These are phyloP conservation scores for Macrophya annulata DNA, from an alignment of 2,888 invertebrate species.

Conservation along the genomic window DNA sequence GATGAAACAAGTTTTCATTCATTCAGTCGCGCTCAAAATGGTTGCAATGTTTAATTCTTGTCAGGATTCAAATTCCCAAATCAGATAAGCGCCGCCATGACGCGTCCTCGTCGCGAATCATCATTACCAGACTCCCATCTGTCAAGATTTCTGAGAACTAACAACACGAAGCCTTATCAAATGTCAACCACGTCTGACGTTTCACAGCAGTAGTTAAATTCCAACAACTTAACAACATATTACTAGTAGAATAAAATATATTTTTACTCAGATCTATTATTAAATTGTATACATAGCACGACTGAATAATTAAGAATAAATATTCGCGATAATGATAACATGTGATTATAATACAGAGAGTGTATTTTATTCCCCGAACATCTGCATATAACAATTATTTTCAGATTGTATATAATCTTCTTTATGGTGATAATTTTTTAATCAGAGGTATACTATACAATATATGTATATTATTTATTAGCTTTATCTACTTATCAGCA, in stretches of 20 bases:
- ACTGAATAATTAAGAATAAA: not conserved
- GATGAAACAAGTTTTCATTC: not conserved
- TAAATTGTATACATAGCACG: not conserved
- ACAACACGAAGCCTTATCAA: slow-evolving; percentile 23
- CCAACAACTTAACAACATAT: not conserved
- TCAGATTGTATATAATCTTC: not conserved
- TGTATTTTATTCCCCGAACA: not conserved
- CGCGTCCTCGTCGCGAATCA: not conserved
- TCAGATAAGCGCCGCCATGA: not conserved
- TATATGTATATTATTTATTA: not conserved
- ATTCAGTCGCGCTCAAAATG: not conserved
- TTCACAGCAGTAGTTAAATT: not conserved
- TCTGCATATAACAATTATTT: not conserved
- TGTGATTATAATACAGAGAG: too few relatives aligned
- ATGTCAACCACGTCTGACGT: slow-evolving; percentile 19
- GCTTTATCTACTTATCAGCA: not conserved
- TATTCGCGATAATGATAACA: slow-evolving; percentile 13
- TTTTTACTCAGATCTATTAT: not conserved
- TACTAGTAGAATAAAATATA: not conserved
- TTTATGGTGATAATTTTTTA: not conserved
- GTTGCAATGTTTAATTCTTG: not conserved
- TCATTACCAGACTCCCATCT: slow-evolving; percentile 7
- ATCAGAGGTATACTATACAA: not conserved
- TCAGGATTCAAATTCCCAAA: not conserved
- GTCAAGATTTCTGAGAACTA: slow-evolving; percentile 17